Base-by-base conservation (phyloP, 2,797 vertebrate genomes). In the Ctenopoma kingsleyae region DNA sequence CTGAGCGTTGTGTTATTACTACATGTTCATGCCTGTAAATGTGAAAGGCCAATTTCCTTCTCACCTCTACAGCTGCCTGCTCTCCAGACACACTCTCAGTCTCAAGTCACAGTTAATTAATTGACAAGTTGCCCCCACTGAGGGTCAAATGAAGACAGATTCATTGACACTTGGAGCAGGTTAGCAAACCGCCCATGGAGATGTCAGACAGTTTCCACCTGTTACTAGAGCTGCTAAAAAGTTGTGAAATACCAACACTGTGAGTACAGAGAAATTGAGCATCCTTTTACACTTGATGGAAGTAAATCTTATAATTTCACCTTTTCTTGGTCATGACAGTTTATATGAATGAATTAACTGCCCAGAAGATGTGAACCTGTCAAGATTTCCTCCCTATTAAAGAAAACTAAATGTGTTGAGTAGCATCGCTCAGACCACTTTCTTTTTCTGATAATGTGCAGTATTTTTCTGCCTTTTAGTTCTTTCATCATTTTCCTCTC, bases 101-200 rank as follows among this genome's bases (percentile, higher is more conserved):
- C 44, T 72, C 55, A 51, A 65, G 61, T 76, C 71, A 59, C n/a
- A 0, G 47, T 59, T 79, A 83, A 84, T 87, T 76, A 85, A 82
- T 72, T 85, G 74, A 83, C 65, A 85, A 30, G 66, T 74, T 68
- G 35, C 30, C 74, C 68, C 64, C 30, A 40, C 47, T 15, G 69
- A 67, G 66, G 73, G 73, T 76, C 67, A 67, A 48, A 81, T 32
- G 52, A 35, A 82, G 71, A 83, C 49, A 36, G 62, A 64, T 63
- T 70, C 57, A 60, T 25, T 78, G 70, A 81, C 80, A 68, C 60
- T 50, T 66, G 12, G 35, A 69, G 46, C 20, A 47, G 48, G 48
- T 59, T 56, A 27, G 49, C 40, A 38, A 71, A 65, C 41, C 53
- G 25, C 47, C 61, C 19, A 17, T 47, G 30, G 25, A 53, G 55